Base-by-base conservation (phyloP, 2,113 vertebrate genomes). In the Pontoporia blainvillei region DNA sequence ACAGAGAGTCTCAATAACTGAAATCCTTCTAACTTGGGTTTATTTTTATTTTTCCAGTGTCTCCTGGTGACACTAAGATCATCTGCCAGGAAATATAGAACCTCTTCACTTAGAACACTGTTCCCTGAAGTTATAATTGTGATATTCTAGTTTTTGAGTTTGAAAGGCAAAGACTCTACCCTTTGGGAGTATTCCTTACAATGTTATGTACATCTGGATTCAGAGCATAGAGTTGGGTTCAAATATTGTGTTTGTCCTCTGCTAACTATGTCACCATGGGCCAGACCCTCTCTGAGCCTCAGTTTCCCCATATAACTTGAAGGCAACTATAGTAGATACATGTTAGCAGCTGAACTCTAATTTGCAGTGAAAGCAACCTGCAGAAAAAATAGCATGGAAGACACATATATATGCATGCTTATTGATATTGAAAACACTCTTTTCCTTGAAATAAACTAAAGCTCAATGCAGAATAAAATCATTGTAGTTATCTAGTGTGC, bases 361-460 rank as follows among this genome's bases (percentile, higher is more conserved):
- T 57, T 46, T 89, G 7, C 61, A 66, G 84, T 84, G 59, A 96
- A 93, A 93, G 31, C 61, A 46, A 94, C 54, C 36, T 73, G 4
- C 12, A 73, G 17, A 59, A 90, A 83, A 57, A 81, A 81, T 39
- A 79, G 36, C 66, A 52, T 90, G 90, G 78, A 91, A 95, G 46
- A 96, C 18, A 92, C 3, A n/a, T 1, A 57, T 52, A 62, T 52
- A 52, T 81, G 73, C 92, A 95, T 95, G 75, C 75, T 89, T 66
- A 82, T 67, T 93, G 36, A 73, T 64, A 75, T 10, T 25, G 85
- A 95, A 78, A 18, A 41, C 2, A 52, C 86, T 86, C 90, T 78
- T 73, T 86, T 20, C 6, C 71, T 67, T 78, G 75, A 95, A 95
- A 94, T 73, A 62, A 97, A 87, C 31, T 84, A 76, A 96, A 90